Conservation (phyloP, 1,140 invertebrate genomes). For the Colletes latitarsis region DNA sequence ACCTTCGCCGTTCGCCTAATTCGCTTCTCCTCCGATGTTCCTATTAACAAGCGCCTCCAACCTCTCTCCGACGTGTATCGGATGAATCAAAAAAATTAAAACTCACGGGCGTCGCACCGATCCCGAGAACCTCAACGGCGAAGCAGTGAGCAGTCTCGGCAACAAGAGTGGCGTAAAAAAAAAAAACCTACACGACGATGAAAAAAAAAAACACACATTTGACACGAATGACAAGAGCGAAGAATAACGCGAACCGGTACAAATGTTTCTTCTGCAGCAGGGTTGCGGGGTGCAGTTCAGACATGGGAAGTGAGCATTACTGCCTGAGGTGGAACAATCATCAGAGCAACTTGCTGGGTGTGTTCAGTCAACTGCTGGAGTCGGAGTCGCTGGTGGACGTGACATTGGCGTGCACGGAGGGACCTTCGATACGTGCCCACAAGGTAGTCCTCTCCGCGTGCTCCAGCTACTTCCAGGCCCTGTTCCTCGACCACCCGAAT, state of each 20-base stretch:
- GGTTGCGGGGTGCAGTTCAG: conserved; percentile 90
- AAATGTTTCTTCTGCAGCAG: conserved; percentile 83
- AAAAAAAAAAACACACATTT: not conserved
- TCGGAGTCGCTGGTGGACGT: conserved; percentile 97
- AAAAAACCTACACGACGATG: not conserved
- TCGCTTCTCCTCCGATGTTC: not conserved
- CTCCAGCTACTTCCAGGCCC: conserved; percentile 95
- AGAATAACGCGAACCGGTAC: conserved; percentile 9
- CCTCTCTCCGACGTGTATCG: not conserved
- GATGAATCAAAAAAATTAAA: not conserved
- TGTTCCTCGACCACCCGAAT: conserved; percentile 94
- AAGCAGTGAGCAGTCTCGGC: conserved; percentile 33
- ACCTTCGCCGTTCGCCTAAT: conserved; percentile 10
- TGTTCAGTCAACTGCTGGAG: conserved; percentile 96
- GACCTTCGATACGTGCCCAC: conserved; percentile 95
- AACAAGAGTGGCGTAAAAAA: not conserved
- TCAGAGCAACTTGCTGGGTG: conserved; percentile 96
- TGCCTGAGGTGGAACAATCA: conserved; percentile 98
- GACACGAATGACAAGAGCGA: not conserved
- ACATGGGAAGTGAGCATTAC: conserved; percentile 97
- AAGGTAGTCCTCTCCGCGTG: conserved; percentile 97
- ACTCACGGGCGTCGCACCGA: not conserved
- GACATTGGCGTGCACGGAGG: conserved; percentile 96
- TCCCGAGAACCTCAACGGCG: conserved; percentile 3
- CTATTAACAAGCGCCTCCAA: no score